A percentile compares a stretch with the other conserved stretches of the same genome.
Conservation (phyloP, 2,888 invertebrate genomes). For the Pyralis farinalis region DNA sequence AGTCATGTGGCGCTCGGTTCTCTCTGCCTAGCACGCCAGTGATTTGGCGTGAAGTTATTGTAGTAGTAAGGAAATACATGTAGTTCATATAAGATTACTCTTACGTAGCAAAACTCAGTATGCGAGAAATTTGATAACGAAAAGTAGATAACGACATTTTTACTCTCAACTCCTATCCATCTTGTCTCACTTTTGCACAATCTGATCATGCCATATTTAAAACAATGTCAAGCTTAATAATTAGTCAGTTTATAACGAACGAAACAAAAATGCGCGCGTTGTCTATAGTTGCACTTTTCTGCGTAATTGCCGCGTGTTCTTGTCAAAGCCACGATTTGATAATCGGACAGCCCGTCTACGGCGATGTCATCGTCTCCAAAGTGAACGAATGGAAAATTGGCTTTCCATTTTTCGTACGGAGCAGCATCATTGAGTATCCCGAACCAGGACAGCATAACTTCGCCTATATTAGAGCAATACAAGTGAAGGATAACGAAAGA, state of each 20-base stretch:
- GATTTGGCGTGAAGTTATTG: too few species aligned
- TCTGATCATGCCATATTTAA: conserved; percentile 46
- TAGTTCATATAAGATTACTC: too few species aligned
- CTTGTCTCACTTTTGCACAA: conserved; percentile 38
- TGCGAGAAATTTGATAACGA: too few species aligned
- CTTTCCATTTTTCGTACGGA: conserved; percentile 55
- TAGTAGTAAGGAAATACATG: too few species aligned
- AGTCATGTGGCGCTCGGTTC: too few species aligned
- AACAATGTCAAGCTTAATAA: conserved; percentile 34
- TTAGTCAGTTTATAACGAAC: conserved; percentile 44
- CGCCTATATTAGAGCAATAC: conserved; percentile 55
- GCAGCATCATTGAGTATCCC: conserved; percentile 54
- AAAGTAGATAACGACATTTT: too few species aligned
- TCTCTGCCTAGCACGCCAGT: too few species aligned
- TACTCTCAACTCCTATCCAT: background rate
- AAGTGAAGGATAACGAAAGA: conserved; percentile 51
- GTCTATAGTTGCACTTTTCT: conserved; percentile 36
- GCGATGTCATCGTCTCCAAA: conserved; percentile 57
- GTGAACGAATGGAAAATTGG: conserved; percentile 57
- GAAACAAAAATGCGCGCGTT: conserved; percentile 46
- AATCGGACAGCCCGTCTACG: conserved; percentile 52
- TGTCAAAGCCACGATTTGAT: conserved; percentile 60
- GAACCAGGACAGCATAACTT: conserved; percentile 53
- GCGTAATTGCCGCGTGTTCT: conserved; percentile 36
- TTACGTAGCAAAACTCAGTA: too few species aligned